phyloP scores from a whole-genome alignment of 2,888 invertebrate genomes.

The Cataglyphis rosenhaueri region DNA sequence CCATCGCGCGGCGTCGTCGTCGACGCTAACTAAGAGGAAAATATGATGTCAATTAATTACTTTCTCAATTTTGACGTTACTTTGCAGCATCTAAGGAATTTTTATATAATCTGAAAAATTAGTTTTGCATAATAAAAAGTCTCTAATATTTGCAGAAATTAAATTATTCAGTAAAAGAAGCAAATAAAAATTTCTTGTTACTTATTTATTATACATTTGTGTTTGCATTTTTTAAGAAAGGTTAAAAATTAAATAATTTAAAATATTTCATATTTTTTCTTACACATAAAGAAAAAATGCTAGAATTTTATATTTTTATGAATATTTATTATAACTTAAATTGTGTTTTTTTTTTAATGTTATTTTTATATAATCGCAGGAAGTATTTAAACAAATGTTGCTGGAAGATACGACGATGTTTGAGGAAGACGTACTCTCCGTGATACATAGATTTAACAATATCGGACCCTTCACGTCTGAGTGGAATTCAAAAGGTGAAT shows the following conservation, averaged over 20 bases:
- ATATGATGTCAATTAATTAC: constrained; percentile 39
- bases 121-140: not conserved
- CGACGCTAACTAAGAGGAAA: constrained; percentile 23
- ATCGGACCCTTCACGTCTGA: constrained; percentile 89
- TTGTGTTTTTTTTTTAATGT: not conserved
- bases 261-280: not conserved
- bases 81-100: not conserved
- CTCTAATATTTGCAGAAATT: not conserved
- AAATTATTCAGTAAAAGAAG: not conserved
- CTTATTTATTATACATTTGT: not conserved
- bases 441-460: constrained; percentile 90
- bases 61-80: constrained; percentile 19
- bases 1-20: not conserved
- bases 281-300: not conserved
- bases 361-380: constrained; percentile 79
- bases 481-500: constrained; percentile 81
- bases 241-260: not conserved
- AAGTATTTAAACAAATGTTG: constrained; percentile 90
- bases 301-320: not conserved
- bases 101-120: constrained; percentile 9
- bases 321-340: constrained; percentile 4
- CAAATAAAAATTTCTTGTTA: not conserved
- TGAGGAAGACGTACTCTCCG: constrained; percentile 89
- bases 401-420: constrained; percentile 91
- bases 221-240: not conserved